phyloP scores from a whole-genome alignment of 2,888 invertebrate genomes.

The Polia nebulosa region DNA sequence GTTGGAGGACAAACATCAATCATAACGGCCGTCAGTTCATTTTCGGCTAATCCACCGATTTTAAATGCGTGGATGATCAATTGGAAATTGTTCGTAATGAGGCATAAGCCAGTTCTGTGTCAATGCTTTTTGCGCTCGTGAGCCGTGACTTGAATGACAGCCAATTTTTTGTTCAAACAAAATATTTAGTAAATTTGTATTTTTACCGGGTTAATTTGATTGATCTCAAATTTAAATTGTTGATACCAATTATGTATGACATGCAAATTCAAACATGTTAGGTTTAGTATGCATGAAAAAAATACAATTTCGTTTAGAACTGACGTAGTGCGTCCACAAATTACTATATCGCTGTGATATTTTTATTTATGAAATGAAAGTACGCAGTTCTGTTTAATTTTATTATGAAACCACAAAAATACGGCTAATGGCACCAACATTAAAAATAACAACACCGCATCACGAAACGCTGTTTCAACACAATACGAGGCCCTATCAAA shows the following conservation, averaged over 20 bases:
- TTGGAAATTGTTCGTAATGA: conserved; percentile 80
- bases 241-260: conserved; percentile 45
- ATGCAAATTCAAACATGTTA: conserved; percentile 21
- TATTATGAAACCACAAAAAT: conserved; percentile 53
- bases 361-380: conserved; percentile 16
- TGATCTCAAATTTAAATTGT: conserved; percentile 47
- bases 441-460: conserved; percentile 68
- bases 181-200: conserved; percentile 71
- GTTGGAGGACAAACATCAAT: conserved; percentile 88
- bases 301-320: conserved; percentile 8
- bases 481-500: conserved; percentile 74
- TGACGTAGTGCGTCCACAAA: conserved; percentile 9
- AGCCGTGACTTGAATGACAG: conserved; percentile 65
- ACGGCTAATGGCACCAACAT: conserved; percentile 57
- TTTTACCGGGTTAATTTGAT: conserved; percentile 65
- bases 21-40: conserved; percentile 80
- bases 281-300: background rate
- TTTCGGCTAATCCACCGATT: conserved; percentile 81
- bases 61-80: conserved; percentile 84
- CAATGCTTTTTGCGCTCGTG: conserved; percentile 73
- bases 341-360: background rate
- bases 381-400: conserved; percentile 41
- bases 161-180: conserved; percentile 64
- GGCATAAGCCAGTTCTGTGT: conserved; percentile 67
- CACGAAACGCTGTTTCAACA: conserved; percentile 71